phyloP scores from a whole-genome alignment of 2,113 vertebrate species.

The Damaliscus lunatus region DNA sequence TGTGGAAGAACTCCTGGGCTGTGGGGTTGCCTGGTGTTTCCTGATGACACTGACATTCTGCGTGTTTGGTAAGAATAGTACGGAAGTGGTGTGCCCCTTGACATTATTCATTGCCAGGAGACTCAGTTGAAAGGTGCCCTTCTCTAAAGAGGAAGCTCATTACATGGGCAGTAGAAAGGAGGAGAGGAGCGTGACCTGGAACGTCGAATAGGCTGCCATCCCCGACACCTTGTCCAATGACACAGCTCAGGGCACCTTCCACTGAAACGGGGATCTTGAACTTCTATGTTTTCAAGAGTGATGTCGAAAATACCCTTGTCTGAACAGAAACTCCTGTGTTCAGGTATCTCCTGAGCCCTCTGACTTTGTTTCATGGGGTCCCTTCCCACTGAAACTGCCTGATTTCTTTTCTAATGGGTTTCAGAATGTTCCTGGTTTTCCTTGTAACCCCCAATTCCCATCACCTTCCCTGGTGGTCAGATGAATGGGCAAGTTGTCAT shows the following conservation, averaged over 20 bases:
- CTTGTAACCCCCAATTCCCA: not conserved
- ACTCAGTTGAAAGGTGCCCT: not conserved
- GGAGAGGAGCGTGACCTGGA: not conserved
- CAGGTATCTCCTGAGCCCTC: not conserved
- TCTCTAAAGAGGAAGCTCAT: not conserved
- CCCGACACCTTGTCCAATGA: too few relatives aligned
- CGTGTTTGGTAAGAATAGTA: not conserved
- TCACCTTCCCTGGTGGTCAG: not conserved
- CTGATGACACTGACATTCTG: not conserved
- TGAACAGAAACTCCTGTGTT: not conserved
- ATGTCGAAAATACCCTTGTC: not conserved
- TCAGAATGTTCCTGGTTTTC: not conserved
- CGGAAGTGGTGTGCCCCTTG: fast-evolving
- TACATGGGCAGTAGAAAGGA: fast-evolving
- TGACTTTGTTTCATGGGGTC: not conserved
- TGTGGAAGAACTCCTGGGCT: not conserved
- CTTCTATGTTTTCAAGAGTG: not conserved
- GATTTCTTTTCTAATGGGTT: not conserved
- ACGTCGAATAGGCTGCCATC: not conserved
- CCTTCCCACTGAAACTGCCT: not conserved
- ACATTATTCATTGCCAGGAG: not conserved
- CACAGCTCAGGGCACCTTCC: not conserved
- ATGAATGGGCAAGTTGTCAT: not conserved
- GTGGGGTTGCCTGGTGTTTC: not conserved
- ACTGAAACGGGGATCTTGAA: not conserved